Evolutionary conservation across 2,888 invertebrate genomes (phyloP).

Genomic region (Xylophagus ater): DNA sequence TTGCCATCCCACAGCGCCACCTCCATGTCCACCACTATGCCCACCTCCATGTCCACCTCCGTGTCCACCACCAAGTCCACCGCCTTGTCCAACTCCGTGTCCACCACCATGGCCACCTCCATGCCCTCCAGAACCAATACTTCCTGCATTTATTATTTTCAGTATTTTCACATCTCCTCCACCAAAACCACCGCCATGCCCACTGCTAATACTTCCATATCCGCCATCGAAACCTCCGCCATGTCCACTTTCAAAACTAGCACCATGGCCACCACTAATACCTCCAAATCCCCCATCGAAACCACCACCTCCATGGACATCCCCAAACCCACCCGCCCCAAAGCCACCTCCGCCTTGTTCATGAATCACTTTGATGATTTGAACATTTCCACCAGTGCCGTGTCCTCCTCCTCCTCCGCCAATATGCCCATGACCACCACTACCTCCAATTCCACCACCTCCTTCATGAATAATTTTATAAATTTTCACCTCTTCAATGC

Average conservation of each 20-base stretch:
- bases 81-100: no score
- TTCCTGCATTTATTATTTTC: background rate
- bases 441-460: background rate
- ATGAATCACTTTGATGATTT: constrained; percentile 1
- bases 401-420: background rate
- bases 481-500: background rate
- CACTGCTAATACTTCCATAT: background rate
- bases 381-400: background rate
- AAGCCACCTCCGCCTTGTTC: background rate
- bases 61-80: no score
- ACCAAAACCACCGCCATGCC: background rate
- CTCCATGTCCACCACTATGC: no score
- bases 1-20: no score
- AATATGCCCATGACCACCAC: no score
- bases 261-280: background rate
- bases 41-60: no score
- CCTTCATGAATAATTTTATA: background rate
- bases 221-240: background rate
- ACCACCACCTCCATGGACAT: background rate
- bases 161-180: background rate
- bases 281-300: no score
- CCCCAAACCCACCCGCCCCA: background rate
- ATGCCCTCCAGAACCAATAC: no score
- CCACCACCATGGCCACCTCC: no score
- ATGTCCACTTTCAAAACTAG: background rate